Evolutionary conservation across 2,113 vertebrate genomes (phyloP).

Genomic region (Emydocephalus ijimae): DNA sequence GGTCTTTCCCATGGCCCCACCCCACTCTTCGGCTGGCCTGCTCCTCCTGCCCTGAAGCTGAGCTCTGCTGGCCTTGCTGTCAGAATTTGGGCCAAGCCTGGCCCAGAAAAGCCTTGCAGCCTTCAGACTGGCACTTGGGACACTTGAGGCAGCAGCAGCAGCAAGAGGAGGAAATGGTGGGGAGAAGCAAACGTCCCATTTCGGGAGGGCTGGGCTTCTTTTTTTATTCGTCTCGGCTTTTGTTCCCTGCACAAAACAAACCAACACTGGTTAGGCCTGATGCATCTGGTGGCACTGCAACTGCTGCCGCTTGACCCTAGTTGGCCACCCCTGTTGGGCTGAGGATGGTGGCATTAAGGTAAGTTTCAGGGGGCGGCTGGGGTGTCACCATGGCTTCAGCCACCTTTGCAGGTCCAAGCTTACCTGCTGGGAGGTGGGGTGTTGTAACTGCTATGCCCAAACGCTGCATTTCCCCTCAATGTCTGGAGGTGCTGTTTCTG

Average conservation of each 20-base stretch:
- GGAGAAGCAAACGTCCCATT: too few relatives aligned
- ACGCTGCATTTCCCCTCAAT: background rate
- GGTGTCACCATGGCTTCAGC: background rate
- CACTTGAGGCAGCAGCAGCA: background rate
- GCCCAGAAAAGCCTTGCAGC: background rate
- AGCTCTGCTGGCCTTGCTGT: background rate
- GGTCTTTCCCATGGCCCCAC: background rate
- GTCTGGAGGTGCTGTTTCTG: background rate
- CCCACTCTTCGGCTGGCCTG: background rate
- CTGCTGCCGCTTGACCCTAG: background rate
- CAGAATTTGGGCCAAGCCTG: too few relatives aligned
- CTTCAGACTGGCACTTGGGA: background rate
- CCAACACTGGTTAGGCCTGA: too few relatives aligned
- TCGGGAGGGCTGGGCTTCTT: too few relatives aligned
- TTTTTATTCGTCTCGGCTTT: too few relatives aligned
- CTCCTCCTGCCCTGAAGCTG: too few relatives aligned
- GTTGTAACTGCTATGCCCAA: background rate
- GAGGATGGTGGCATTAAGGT: background rate
- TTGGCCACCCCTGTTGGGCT: background rate
- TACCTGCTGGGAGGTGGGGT: background rate
- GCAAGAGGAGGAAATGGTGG: background rate
- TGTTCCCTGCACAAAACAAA: too few relatives aligned
- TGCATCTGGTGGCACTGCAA: background rate
- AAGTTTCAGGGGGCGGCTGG: background rate
- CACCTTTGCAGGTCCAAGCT: background rate